Percentiles rank a stretch among this genome's conserved stretches.
These are phyloP conservation scores for Bruchidius siliquastri DNA, from an alignment of 2,888 invertebrate species.

Conservation along the genomic window DNA sequence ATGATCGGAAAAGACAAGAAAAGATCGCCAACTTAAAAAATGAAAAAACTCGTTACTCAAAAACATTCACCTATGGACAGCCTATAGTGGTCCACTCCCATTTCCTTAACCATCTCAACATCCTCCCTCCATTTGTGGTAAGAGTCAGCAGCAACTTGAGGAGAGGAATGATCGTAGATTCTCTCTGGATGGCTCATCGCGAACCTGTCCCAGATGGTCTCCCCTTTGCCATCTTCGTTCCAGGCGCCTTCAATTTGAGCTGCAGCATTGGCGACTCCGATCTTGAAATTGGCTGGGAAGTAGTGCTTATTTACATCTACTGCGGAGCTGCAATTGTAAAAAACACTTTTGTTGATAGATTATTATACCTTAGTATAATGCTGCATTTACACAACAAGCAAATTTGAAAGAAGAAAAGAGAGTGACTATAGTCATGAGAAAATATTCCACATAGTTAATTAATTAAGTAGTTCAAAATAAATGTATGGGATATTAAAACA, in stretches of 20 bases:
- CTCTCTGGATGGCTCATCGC: slow-evolving; percentile 12
- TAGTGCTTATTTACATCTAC: slow-evolving; percentile 8
- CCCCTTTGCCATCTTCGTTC: slow-evolving; percentile 32
- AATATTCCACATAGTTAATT: too few species aligned
- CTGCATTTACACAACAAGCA: too few species aligned
- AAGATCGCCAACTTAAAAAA: too few species aligned
- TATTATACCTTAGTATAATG: too few species aligned
- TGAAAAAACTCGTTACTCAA: too few species aligned
- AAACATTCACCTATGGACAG: slow-evolving; percentile 10
- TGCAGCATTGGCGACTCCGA: slow-evolving; percentile 34
- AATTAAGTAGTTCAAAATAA: too few species aligned
- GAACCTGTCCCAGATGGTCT: slow-evolving; percentile 22
- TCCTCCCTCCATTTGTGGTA: slow-evolving; percentile 63
- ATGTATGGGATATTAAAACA: too few species aligned
- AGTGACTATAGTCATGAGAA: too few species aligned
- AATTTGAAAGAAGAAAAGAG: too few species aligned
- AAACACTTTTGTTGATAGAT: too few species aligned
- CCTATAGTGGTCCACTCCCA: slow-evolving; percentile 54
- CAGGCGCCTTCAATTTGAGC: slow-evolving; percentile 34
- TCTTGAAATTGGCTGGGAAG: slow-evolving; percentile 25
- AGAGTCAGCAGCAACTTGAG: slow-evolving; percentile 62
- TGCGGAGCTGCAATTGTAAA: not conserved
- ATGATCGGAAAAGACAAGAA: too few species aligned
- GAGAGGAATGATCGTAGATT: slow-evolving; percentile 42
- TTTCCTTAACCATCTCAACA: slow-evolving; percentile 52